A percentile compares a stretch with the other conserved stretches of the same genome.
Evolutionary conservation across 1,140 invertebrate species (phyloP).

Genomic region (Rhagoletis pomonella): DNA sequence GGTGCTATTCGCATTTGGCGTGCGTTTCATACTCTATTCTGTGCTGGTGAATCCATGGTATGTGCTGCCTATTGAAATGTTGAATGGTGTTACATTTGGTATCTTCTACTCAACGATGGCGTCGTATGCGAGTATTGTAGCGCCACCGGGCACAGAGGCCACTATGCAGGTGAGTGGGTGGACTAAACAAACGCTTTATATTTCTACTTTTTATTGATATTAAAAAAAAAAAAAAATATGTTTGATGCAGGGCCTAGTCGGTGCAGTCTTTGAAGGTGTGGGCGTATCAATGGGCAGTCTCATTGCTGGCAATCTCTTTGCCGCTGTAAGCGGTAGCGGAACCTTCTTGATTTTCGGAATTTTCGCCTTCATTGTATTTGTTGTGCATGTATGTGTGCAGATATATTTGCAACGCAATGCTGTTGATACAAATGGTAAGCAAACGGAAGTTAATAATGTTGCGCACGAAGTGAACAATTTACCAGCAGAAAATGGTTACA

Average conservation of each 20-base stretch:
- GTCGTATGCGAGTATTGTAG: slow-evolving; percentile 89
- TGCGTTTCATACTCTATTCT: slow-evolving; percentile 89
- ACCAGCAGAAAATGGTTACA: slow-evolving; percentile 32
- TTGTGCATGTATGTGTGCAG: slow-evolving; percentile 79
- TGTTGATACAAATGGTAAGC: slow-evolving; percentile 68
- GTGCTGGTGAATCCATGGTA: slow-evolving; percentile 86
- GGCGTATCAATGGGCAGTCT: slow-evolving; percentile 86
- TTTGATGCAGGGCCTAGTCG: slow-evolving; percentile 82
- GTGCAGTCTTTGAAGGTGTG: slow-evolving; percentile 90
- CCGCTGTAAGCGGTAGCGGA: slow-evolving; percentile 78
- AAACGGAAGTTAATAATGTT: slow-evolving; percentile 34
- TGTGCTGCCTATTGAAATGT: slow-evolving; percentile 87
- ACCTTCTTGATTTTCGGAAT: slow-evolving; percentile 84
- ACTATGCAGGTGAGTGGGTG: slow-evolving; percentile 81
- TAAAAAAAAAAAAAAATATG: slow-evolving; percentile 2
- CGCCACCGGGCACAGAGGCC: slow-evolving; percentile 89
- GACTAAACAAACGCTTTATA: too few relatives aligned
- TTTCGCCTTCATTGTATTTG: slow-evolving; percentile 79
- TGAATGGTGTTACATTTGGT: slow-evolving; percentile 92
- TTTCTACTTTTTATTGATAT: not conserved
- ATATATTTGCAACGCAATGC: slow-evolving; percentile 67
- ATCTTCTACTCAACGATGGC: slow-evolving; percentile 93
- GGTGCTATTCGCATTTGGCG: slow-evolving; percentile 83
- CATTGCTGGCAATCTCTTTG: slow-evolving; percentile 81
- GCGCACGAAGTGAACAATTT: not conserved